Evolutionary conservation across 1,140 invertebrate genomes (phyloP), one percentile per base, ranked within the genome.

Genomic region (Drosophila oshimai): DNA sequence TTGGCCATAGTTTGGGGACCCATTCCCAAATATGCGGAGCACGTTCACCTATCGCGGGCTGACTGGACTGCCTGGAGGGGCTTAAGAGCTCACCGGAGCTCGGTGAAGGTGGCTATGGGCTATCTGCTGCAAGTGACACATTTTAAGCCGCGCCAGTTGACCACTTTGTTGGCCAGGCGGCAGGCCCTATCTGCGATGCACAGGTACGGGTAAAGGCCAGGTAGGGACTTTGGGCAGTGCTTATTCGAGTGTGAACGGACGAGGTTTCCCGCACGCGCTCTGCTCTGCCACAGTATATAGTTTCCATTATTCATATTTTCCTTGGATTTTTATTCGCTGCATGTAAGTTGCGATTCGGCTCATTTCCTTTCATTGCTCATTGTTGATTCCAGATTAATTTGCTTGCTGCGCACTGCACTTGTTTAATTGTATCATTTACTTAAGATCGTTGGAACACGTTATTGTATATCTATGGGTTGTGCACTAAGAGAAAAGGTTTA

Each of bases 241-340:
- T 62, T 7, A 54, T 31, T 75, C 34, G 37, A 41, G 64, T 74
- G 75, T 74, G 62, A 74, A 80, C 71, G 49, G 57, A 51, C 46
- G 28, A 54, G 47, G 50, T 72, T 65, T 50, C 7, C 31, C 61
- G 33, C 26, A 22, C 36, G 44, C n/a, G n/a, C n/a, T n/a, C n/a
- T n/a, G n/a, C 26, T 39, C 34, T 28, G 24, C 34, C 4, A 7
- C 7, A 12, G 37, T 33, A 26, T 50, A 42, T 33, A 29, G 6
- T 18, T 36, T 28, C 20, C 24, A 10, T 15, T 60, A 24, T 28
- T 31, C 33, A 22, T 6, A 41, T 20, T 45, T 45, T 24, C 41
- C 10, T 42, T 1, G 15, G 20, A 29, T 13, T 10, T 10, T 12
- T 6, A 50, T n/a, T 45, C 18, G 34, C 22, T 34, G 12, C 65